Conservation (phyloP, 2,888 invertebrate species). For the Acleris cristana region DNA sequence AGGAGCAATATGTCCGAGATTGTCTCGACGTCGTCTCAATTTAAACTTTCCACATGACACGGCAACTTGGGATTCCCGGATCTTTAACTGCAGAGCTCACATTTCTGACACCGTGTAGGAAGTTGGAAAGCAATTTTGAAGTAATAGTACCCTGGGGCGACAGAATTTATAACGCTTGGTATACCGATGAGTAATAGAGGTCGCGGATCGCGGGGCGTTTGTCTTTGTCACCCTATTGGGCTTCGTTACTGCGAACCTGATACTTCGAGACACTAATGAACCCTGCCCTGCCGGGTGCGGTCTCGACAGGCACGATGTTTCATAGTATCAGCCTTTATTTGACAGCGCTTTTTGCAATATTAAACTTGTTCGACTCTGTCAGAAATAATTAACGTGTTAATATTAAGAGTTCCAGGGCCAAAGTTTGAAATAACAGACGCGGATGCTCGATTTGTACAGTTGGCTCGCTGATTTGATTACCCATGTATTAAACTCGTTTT, state of each 20-base stretch:
- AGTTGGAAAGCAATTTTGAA: constrained; percentile 19
- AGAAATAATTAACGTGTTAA: no score
- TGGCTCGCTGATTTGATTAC: no score
- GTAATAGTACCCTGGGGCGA: constrained; percentile 30
- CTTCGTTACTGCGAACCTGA: constrained; percentile 30
- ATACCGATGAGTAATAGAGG: constrained; percentile 35
- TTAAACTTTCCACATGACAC: not conserved
- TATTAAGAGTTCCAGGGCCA: no score
- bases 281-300: constrained; percentile 11
- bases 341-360: not conserved
- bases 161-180: constrained; percentile 28
- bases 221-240: constrained; percentile 30
- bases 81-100: no score
- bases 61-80: no score
- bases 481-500: no score
- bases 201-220: constrained; percentile 22
- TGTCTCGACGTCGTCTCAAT: constrained; percentile 1
- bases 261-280: constrained; percentile 31
- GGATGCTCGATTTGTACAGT: no score
- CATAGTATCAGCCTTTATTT: constrained; percentile 1
- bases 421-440: no score
- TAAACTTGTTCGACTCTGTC: no score
- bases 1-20: constrained; percentile 16
- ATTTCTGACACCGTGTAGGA: constrained; percentile 3
- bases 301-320: not conserved